phyloP scores from a whole-genome alignment of 2,113 vertebrate species.

The Otocyon megalotis region DNA sequence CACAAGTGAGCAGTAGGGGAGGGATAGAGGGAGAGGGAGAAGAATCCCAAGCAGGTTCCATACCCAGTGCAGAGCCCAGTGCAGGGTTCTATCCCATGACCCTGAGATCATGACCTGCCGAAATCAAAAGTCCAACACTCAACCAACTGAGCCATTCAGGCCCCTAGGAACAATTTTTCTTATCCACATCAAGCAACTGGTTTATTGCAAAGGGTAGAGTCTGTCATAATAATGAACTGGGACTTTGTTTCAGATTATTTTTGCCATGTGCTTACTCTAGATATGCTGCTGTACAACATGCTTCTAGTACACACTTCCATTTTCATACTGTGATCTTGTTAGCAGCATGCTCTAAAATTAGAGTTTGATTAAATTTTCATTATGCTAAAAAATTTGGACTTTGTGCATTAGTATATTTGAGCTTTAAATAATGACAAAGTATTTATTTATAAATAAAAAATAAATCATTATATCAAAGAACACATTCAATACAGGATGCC shows the following conservation, averaged over 20 bases:
- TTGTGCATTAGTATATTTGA: not conserved
- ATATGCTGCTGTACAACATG: not conserved
- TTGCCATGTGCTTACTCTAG: not conserved
- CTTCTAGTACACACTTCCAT: not conserved
- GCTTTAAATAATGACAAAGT: not conserved
- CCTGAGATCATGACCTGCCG: not conserved
- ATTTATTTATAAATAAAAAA: conserved; percentile 67
- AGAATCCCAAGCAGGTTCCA: not conserved
- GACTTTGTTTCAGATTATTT: not conserved
- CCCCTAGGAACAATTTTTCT: not conserved
- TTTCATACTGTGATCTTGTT: not conserved
- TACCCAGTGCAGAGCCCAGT: not conserved
- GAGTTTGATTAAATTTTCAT: not conserved
- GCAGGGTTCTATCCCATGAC: not conserved
- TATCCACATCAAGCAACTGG: not conserved
- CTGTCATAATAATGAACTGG: not conserved
- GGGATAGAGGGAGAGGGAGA: not conserved
- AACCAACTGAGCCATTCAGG: not conserved
- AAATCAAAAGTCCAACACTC: not conserved
- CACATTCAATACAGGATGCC: not conserved
- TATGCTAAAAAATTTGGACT: not conserved
- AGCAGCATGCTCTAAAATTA: not conserved
- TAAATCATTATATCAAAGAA: conserved; percentile 28
- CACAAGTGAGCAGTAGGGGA: not conserved
- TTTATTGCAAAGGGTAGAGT: not conserved